phyloP scores from a whole-genome alignment of 1,140 invertebrate species.

The Diuraphis noxia region DNA sequence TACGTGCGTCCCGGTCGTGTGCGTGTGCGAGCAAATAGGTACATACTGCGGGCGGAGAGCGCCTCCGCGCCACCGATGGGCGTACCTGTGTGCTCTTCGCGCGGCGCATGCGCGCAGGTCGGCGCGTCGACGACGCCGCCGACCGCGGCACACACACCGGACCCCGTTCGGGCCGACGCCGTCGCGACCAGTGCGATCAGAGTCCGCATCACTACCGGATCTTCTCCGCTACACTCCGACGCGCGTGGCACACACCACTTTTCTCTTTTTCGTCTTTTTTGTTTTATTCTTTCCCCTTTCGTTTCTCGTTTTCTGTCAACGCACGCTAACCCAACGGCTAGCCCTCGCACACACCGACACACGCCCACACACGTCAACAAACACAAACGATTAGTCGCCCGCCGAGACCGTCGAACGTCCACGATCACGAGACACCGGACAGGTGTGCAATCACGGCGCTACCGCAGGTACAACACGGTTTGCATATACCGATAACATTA shows the following conservation, averaged over 20 bases:
- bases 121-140: background rate
- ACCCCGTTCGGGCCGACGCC: constrained; percentile 9
- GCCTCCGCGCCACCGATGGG: constrained; percentile 54
- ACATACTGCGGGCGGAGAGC: constrained; percentile 54
- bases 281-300: background rate
- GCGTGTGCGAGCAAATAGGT: background rate
- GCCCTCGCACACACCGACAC: background rate
- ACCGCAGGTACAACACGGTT: too few species aligned
- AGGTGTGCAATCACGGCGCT: background rate
- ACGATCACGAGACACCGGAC: background rate
- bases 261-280: constrained; percentile 29
- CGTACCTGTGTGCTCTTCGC: constrained; percentile 38
- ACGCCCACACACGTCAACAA: background rate
- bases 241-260: constrained; percentile 27
- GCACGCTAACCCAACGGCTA: background rate
- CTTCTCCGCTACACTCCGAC: constrained; percentile 34
- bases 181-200: constrained; percentile 43
- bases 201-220: constrained; percentile 52
- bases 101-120: constrained; percentile 33
- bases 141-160: background rate
- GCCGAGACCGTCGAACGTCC: background rate
- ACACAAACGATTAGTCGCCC: background rate
- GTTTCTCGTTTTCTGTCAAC: constrained; percentile 27
- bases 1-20: background rate
- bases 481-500: too few species aligned